phyloP scores from a whole-genome alignment of 1,140 invertebrate genomes.

The Xylocopa sonorina region DNA sequence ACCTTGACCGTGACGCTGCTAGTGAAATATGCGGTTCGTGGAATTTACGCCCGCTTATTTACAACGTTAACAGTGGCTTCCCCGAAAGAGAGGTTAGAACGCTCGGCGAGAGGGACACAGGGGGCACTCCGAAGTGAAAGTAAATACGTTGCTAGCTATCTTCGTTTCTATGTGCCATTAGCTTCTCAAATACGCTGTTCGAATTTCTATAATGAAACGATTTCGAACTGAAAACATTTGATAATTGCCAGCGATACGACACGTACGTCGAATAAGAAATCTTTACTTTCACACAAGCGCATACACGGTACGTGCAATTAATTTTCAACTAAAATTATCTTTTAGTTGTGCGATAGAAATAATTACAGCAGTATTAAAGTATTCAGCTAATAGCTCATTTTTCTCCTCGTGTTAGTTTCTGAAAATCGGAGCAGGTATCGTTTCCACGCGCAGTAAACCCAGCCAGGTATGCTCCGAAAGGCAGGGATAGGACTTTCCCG shows the following conservation, averaged over 20 bases:
- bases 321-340: background rate
- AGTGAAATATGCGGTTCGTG: background rate
- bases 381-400: background rate
- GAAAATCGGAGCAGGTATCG: conserved; percentile 2
- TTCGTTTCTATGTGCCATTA: background rate
- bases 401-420: background rate
- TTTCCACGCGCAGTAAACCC: background rate
- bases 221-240: background rate
- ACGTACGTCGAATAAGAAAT: background rate
- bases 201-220: background rate
- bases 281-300: background rate
- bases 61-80: background rate
- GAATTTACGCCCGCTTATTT: conserved; percentile 6
- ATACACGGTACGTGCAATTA: background rate
- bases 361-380: too few relatives aligned
- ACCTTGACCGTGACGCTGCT: background rate
- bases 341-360: too few relatives aligned
- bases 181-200: conserved; percentile 4
- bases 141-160: conserved; percentile 27
- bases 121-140: conserved; percentile 27
- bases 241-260: background rate
- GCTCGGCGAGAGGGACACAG: conserved; percentile 23
- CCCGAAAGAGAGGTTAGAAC: conserved; percentile 40
- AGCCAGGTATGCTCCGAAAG: background rate
- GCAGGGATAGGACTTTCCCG: background rate